These are phyloP conservation scores for Stomatorhinus walkeri DNA, from an alignment of 2,797 vertebrate genomes.

Conservation along the genomic window DNA sequence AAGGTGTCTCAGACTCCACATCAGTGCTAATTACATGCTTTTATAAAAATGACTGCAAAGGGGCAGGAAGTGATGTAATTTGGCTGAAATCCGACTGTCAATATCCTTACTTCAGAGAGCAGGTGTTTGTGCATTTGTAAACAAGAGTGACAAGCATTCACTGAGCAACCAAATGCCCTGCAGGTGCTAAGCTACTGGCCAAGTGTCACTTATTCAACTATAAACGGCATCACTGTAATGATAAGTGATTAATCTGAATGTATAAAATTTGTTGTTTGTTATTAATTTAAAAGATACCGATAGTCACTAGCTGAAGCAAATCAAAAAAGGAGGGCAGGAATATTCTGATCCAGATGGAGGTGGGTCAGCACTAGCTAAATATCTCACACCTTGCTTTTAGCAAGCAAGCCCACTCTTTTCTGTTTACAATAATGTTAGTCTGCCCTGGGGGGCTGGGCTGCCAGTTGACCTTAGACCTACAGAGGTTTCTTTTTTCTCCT, in stretches of 20 bases:
- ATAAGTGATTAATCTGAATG: neutral
- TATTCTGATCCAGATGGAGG: neutral
- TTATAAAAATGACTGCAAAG: slow-evolving; percentile 13
- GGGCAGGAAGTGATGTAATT: slow-evolving; percentile 12
- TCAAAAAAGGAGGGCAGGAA: neutral
- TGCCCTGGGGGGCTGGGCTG: too few relatives aligned
- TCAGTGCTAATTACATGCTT: slow-evolving; percentile 17
- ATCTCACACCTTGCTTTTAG: neutral
- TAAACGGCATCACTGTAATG: neutral
- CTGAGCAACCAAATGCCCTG: neutral
- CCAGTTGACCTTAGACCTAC: neutral
- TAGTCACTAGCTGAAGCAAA: neutral
- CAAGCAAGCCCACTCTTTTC: neutral
- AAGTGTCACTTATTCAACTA: slow-evolving; percentile 11
- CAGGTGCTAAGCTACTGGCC: neutral
- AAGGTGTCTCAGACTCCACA: slow-evolving; percentile 12
- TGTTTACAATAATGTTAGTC: neutral
- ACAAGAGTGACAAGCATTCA: neutral
- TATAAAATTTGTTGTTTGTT: slow-evolving; percentile 8
- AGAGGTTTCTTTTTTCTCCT: neutral
- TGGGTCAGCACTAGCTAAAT: neutral
- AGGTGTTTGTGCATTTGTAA: slow-evolving; percentile 15
- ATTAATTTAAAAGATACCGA: neutral
- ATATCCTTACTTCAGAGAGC: slow-evolving; percentile 5
- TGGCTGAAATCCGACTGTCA: slow-evolving; percentile 9